Conservation (phyloP, 2,797 vertebrate genomes). For the Todus mexicanus region DNA sequence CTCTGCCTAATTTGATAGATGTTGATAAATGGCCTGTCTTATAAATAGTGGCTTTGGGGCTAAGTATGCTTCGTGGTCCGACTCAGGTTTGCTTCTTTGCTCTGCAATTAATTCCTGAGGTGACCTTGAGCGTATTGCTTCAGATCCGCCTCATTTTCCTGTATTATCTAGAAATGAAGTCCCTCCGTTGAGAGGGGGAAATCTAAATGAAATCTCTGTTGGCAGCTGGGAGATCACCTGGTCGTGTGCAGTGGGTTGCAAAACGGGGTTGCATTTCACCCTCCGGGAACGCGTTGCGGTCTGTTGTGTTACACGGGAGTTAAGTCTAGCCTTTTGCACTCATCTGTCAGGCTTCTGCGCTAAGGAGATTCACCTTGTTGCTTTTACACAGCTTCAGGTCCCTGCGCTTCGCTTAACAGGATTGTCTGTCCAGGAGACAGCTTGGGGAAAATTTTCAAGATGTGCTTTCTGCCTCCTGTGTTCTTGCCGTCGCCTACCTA, state of each 20-base stretch:
- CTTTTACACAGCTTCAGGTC: constrained; percentile 49
- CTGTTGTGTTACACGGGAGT: not conserved
- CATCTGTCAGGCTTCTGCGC: constrained; percentile 25
- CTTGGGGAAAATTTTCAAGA: constrained; percentile 14
- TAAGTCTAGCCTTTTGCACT: constrained; percentile 30
- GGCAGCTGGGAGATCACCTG: constrained; percentile 27
- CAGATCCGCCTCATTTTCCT: not conserved
- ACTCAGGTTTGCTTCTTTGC: not conserved
- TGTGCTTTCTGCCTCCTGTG: not conserved
- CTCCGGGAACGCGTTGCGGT: not conserved
- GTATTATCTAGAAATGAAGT: not conserved
- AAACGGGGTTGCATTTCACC: not conserved
- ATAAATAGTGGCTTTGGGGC: constrained; percentile 6
- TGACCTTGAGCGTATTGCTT: constrained; percentile 25
- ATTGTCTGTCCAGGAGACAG: constrained; percentile 42
- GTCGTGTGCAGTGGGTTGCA: not conserved
- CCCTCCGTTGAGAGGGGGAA: not conserved
- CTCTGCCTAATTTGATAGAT: constrained; percentile 37
- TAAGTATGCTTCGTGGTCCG: not conserved
- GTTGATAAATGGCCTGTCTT: constrained; percentile 1
- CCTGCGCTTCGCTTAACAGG: constrained; percentile 34
- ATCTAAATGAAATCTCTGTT: not conserved
- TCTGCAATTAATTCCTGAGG: constrained; percentile 31
- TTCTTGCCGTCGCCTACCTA: not conserved
- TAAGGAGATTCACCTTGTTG: constrained; percentile 56